A percentile compares a stretch with the other conserved stretches of the same genome.
Evolutionary conservation across 2,797 vertebrate genomes (phyloP).

Genomic region (Myotis daubentonii): DNA sequence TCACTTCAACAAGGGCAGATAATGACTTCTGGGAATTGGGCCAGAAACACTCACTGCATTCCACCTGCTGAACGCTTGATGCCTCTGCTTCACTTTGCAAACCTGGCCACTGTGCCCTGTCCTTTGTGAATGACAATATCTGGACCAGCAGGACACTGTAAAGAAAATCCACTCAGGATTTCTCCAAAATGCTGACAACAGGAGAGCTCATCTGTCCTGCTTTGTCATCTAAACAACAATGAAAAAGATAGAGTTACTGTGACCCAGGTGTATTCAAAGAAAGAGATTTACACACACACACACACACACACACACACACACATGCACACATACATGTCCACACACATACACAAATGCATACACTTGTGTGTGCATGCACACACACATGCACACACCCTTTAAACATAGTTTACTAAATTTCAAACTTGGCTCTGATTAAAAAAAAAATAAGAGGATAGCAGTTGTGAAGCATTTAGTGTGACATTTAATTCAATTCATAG

Average conservation of each 20-base stretch:
- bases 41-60: neutral
- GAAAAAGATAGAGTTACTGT: neutral
- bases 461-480: neutral
- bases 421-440: neutral
- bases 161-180: neutral
- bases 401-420: neutral
- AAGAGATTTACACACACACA: neutral
- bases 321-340: too few species aligned
- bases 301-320: too few species aligned
- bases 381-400: neutral
- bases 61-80: conserved; percentile 7
- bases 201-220: neutral
- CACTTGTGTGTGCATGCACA: too few species aligned
- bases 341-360: neutral
- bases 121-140: neutral
- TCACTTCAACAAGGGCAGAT: conserved; percentile 20
- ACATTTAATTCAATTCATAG: neutral
- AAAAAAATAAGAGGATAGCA: rapidly evolving
- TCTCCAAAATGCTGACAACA: neutral
- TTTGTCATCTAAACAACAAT: neutral
- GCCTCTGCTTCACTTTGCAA: conserved; percentile 36
- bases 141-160: neutral
- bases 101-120: neutral
- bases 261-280: neutral
- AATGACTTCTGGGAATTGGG: neutral